Base-by-base conservation (phyloP, 2,888 invertebrate genomes). In the Aphrophora alni region DNA sequence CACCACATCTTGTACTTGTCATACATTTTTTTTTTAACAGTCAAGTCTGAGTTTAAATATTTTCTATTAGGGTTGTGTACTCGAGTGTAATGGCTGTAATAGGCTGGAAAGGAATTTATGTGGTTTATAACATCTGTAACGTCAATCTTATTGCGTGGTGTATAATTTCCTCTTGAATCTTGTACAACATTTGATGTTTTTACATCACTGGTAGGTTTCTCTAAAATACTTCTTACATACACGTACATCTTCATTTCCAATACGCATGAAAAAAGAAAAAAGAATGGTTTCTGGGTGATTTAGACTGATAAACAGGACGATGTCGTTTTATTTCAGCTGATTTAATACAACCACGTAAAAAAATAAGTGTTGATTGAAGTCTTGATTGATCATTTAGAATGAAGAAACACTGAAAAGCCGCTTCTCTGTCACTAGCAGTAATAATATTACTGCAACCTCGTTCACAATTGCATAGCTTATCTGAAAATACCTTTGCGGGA, bases 221-320 rank as follows among this genome's bases (percentile, higher is more conserved):
- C 78, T 78, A 24, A 78, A 78, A 26, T 78, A 78, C 2, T 14
- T 78, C 72, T 78, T n/a, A n/a, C n/a, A n/a, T n/a, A n/a, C n/a
- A n/a, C n/a, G n/a, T n/a, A n/a, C n/a, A n/a, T n/a, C n/a, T 79
- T 51, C 74, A 79, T 78, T 44, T 72, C 44, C 24, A 71, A 71
- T 78, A n/a, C n/a, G 38, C 2, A 38, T 38, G 71, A 33, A 78
- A 77, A 78, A 26, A 78, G 71, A 44, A 78, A 78, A 78, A 78
- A 72, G 24, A 71, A 38, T 78, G 78, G 78, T 21, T 78, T 38
- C 72, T 33, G 17, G 78, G 78, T 24, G 44, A 26, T 38, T 72
- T 78, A 38, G 71, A 78, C 28, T 78, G 26, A 78, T 78, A 26
- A n/a, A 10, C 26, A 78, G 78, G 78, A 38, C 24, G 25, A 78